Evolutionary conservation across 64 coral and sea anemone species (phyloP).

Genomic region (Pocillopora damicornis): DNA sequence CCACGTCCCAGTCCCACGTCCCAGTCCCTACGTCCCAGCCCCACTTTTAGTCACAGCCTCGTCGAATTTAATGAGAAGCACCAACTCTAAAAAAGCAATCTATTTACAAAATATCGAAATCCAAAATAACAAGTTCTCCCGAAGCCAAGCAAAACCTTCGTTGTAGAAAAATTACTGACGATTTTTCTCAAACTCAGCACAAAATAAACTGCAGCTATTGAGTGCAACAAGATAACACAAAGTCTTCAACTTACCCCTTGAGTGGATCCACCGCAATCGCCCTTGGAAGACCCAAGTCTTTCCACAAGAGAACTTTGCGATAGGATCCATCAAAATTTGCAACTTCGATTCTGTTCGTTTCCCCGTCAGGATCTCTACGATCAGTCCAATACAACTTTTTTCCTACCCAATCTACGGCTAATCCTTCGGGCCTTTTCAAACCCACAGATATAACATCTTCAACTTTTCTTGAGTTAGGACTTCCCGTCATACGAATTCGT

Average conservation of each 20-base stretch:
- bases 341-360: constrained; percentile 94
- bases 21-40: too few relatives aligned
- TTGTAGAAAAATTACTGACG: background rate
- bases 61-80: background rate
- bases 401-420: constrained; percentile 92
- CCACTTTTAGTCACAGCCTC: too few relatives aligned
- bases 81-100: background rate
- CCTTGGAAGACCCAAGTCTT: constrained; percentile 82
- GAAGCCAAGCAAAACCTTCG: background rate
- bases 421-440: constrained; percentile 78
- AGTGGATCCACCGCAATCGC: constrained; percentile 85
- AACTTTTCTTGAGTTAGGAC: constrained; percentile 15
- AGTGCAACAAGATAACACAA: background rate
- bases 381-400: constrained; percentile 96
- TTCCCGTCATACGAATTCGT: constrained; percentile 49
- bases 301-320: constrained; percentile 94
- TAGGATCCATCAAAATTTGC: constrained; percentile 81
- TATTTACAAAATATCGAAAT: background rate
- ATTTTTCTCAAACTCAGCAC: background rate
- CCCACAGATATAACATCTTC: constrained; percentile 74
- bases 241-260: constrained; percentile 70
- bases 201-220: background rate
- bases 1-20: too few relatives aligned
- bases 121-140: background rate
- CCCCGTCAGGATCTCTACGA: constrained; percentile 53